Conservation (phyloP, 2,797 vertebrate genomes). For the Rallus crepitans region DNA sequence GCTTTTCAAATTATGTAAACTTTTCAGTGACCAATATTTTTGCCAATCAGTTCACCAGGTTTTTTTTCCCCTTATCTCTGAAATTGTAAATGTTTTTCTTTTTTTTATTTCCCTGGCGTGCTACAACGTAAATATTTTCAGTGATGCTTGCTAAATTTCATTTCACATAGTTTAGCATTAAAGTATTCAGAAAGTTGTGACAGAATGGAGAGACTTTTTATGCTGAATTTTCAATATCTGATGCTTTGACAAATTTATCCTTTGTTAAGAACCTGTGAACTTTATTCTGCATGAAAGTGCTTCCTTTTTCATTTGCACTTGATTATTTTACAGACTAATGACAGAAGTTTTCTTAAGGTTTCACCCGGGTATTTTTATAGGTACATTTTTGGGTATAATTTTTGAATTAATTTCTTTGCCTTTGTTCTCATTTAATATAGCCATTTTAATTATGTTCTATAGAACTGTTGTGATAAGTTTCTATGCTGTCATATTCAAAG, state of each 20-base stretch:
- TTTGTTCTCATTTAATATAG: not conserved
- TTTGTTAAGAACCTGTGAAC: not conserved
- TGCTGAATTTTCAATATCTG: not conserved
- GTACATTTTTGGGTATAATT: not conserved
- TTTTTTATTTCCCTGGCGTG: not conserved
- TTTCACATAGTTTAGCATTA: not conserved
- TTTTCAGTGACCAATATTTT: not conserved
- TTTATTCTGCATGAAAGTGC: not conserved
- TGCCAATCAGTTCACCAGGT: not conserved
- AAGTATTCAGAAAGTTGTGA: not conserved
- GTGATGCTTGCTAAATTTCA: not conserved
- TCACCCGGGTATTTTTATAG: not conserved
- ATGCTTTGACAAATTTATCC: not conserved
- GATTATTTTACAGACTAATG: not conserved
- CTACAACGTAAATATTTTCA: not conserved
- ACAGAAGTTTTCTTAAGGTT: not conserved
- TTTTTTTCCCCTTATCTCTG: not conserved
- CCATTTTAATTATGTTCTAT: not conserved
- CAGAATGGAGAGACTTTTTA: not conserved
- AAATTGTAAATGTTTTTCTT: not conserved
- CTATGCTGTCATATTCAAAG: not conserved
- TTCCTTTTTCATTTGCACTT: not conserved
- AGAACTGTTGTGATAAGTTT: not conserved
- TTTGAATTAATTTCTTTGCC: not conserved
- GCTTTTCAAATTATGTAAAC: not conserved